phyloP scores from a whole-genome alignment of 2,113 vertebrate species.

The Antechinus flavipes region DNA sequence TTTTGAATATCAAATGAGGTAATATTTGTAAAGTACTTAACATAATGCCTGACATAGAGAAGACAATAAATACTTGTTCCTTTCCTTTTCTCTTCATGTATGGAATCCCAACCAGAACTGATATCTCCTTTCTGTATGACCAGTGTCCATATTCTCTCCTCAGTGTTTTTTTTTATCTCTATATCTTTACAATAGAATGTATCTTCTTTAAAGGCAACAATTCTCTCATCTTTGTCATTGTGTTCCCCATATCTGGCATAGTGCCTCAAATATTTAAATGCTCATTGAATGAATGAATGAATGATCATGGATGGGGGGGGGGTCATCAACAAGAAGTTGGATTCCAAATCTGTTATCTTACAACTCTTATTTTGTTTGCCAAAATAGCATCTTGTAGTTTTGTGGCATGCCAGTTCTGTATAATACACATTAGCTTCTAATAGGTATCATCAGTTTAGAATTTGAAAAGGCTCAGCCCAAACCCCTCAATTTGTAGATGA shows the following conservation, averaged over 20 bases:
- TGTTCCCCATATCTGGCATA: background rate
- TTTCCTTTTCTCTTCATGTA: background rate
- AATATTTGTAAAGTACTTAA: background rate
- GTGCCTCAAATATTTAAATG: background rate
- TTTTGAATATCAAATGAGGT: background rate
- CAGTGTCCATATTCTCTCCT: background rate
- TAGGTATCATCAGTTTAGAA: background rate
- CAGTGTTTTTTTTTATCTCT: background rate
- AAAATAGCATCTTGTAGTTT: background rate
- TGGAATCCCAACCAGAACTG: background rate
- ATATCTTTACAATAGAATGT: background rate
- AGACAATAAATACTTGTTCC: background rate
- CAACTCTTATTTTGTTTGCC: constrained; percentile 7
- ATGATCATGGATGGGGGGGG: background rate
- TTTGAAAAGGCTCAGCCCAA: background rate
- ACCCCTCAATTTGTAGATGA: background rate
- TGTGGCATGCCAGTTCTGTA: background rate
- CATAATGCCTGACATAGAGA: background rate
- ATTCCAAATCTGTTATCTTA: background rate
- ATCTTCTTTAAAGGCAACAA: background rate
- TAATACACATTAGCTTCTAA: background rate
- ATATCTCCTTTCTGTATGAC: background rate
- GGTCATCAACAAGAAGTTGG: background rate
- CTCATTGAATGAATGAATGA: constrained; percentile 9
- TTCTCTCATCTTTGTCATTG: background rate